Base-by-base conservation (phyloP, 2,113 vertebrate species). In the Cottus gobio region DNA sequence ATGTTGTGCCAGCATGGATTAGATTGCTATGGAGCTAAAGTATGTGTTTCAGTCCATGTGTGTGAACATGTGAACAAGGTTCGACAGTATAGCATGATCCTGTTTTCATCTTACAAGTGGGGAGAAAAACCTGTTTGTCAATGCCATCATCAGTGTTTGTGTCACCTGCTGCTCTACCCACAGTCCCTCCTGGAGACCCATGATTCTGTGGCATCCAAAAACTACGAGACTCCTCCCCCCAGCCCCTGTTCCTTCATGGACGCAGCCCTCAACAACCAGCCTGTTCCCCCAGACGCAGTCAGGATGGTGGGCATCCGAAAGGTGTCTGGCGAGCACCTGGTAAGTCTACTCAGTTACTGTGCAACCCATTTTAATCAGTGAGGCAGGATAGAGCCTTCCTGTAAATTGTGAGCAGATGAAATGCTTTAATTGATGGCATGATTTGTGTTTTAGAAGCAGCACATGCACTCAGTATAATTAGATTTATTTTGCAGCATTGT, bases 231-330 rank as follows among this genome's bases (percentile, higher is more conserved):
- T 0, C 96, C 97, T 1, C 96, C 97, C 0, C 95, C 97, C 11
- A 98, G 97, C 86, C 95, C 95, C n/a, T 95, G 94, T 63, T 96
- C 96, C 7, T 93, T 95, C 58, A 94, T 97, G 93, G 97, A 97
- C 36, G 93, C 97, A 1, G 92, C 95, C 1, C 93, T 97, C 81
- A 97, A 92, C 95, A 97, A 94, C 93, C 97, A 98, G 92, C 97
- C 97, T 0, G 96, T 98, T 34, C 97, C 97, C 15, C 97, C 97
- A 0, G 97, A 99, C 0, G 97, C 98, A 0, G 96, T 99, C 75
- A 94, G 97, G 89, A 98, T 99, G 97, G 98, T 99, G 89, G 97
- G 98, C 77, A 97, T 99, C 83, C 96, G 97, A 28, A 98, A 98
- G 83, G 95, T 96, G 0, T 96, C 97, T 0, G 97, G 97, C 10